Evolutionary conservation across 2,113 vertebrate genomes (phyloP).

Genomic region (Halichoerus grypus): DNA sequence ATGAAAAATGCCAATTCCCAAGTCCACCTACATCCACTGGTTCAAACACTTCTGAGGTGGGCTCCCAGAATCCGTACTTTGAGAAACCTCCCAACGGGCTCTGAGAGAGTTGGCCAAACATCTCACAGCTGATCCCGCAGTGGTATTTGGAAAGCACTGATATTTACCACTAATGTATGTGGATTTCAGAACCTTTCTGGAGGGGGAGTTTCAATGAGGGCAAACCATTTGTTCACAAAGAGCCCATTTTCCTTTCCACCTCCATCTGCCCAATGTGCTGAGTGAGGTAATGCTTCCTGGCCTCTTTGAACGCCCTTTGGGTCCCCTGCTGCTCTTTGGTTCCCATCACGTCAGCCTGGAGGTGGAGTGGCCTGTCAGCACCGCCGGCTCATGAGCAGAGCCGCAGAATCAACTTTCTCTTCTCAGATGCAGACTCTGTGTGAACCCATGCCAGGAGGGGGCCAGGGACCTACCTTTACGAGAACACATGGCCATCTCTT

Average conservation of each 20-base stretch:
- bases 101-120: not conserved
- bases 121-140: not conserved
- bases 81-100: not conserved
- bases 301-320: not conserved
- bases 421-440: not conserved
- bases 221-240: not conserved
- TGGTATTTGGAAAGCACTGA: not conserved
- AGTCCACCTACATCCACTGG: not conserved
- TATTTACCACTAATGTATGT: not conserved
- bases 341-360: constrained; percentile 38
- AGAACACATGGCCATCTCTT: constrained; percentile 8
- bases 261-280: not conserved
- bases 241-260: not conserved
- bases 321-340: not conserved
- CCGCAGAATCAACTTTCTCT: constrained; percentile 30
- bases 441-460: not conserved
- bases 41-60: not conserved
- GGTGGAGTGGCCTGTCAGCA: constrained; percentile 68
- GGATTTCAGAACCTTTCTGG: not conserved
- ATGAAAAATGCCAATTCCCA: not conserved
- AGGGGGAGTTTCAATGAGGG: not conserved
- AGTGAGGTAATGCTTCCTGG: not conserved
- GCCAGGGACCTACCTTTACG: not conserved
- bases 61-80: not conserved
- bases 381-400: not conserved